A percentile compares a stretch with the other conserved stretches of the same genome.
phyloP scores from a whole-genome alignment of 1,140 invertebrate species.

The Ctenoplectra terminalis region DNA sequence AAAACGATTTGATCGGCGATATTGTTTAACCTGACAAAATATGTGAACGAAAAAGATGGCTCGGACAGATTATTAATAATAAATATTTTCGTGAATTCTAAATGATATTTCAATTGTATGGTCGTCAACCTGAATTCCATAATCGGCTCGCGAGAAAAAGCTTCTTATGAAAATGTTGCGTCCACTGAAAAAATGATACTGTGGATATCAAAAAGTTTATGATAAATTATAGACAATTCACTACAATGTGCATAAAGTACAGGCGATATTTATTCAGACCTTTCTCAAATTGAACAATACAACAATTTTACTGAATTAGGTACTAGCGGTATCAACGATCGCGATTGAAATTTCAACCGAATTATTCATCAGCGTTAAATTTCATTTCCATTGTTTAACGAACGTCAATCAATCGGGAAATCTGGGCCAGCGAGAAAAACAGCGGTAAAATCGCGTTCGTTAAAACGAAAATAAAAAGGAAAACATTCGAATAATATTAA shows the following conservation, averaged over 20 bases:
- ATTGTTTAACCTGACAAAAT: too few species aligned
- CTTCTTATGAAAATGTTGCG: neutral
- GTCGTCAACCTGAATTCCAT: neutral
- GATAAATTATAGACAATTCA: neutral
- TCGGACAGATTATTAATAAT: too few species aligned
- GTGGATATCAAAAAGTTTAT: neutral
- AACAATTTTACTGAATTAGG: neutral
- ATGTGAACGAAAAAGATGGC: too few species aligned
- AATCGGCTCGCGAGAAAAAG: neutral
- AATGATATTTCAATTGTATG: neutral
- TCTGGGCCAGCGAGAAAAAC: slow-evolving; percentile 2
- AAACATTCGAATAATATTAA: neutral
- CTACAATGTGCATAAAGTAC: neutral
- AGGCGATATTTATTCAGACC: neutral
- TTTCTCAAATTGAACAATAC: neutral
- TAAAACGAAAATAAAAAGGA: neutral
- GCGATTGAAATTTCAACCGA: neutral
- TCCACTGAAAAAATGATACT: neutral
- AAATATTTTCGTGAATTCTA: too few species aligned
- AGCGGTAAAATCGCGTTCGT: neutral
- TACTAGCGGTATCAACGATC: too few species aligned
- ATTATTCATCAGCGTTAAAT: neutral
- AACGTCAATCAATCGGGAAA: neutral
- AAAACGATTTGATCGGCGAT: too few species aligned
- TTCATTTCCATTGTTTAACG: slow-evolving; percentile 5